Evolutionary conservation across 2,113 vertebrate species (phyloP).

Genomic region (Zapus hudsonius): DNA sequence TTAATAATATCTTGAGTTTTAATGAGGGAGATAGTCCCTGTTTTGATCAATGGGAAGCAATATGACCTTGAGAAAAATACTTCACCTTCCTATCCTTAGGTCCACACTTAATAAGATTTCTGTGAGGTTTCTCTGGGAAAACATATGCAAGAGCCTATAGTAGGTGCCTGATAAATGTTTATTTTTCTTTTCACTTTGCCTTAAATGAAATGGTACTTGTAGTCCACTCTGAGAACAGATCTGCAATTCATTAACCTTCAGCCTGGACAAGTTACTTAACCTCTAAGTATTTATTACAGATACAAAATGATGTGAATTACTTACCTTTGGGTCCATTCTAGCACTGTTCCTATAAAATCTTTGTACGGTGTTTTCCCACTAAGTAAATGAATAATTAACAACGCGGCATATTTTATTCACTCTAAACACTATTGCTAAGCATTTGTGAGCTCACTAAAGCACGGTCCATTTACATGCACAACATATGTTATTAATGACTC

Average conservation of each 20-base stretch:
- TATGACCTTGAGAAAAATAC: neutral
- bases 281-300: neutral
- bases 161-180: neutral
- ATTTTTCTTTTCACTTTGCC: neutral
- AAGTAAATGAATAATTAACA: neutral
- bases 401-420: neutral
- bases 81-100: neutral
- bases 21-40: neutral
- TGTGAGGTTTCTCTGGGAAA: no score
- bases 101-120: slow-evolving; percentile 18
- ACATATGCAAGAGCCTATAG: neutral
- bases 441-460: neutral
- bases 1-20: neutral
- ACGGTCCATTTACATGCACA: neutral
- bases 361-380: neutral
- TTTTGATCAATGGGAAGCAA: neutral
- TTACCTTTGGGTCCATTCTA: neutral
- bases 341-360: no score
- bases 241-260: neutral
- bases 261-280: neutral
- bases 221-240: neutral
- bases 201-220: neutral
- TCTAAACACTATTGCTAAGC: neutral
- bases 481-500: neutral
- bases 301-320: neutral